These are phyloP conservation scores for Papilio dardanus DNA, from an alignment of 1,140 invertebrate genomes.

Conservation along the genomic window DNA sequence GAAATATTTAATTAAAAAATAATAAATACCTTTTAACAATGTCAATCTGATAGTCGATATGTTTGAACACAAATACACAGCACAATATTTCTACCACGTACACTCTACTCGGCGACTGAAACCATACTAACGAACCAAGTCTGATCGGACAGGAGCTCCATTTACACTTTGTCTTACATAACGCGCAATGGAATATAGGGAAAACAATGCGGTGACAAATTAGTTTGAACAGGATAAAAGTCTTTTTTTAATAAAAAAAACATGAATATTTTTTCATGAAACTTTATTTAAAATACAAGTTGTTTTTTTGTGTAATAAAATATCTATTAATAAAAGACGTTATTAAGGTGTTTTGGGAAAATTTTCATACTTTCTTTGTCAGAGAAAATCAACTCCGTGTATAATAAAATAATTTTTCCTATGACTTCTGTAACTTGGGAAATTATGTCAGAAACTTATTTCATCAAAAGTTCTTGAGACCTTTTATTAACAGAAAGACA, in stretches of 20 bases:
- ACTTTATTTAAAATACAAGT: too few relatives aligned
- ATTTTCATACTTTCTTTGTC: not conserved
- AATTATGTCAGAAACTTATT: conserved; percentile 2
- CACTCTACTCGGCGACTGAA: not conserved
- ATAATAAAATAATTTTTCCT: not conserved
- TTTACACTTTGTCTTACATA: not conserved
- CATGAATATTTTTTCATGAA: too few relatives aligned
- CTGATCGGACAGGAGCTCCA: not conserved
- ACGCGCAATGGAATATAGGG: not conserved
- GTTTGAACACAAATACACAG: not conserved
- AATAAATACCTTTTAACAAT: not conserved
- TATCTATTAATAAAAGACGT: too few relatives aligned
- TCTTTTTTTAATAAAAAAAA: too few relatives aligned
- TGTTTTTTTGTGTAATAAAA: too few relatives aligned
- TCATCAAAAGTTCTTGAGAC: not conserved
- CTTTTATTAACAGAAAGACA: not conserved
- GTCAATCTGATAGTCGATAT: not conserved
- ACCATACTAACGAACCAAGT: not conserved
- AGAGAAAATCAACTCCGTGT: not conserved
- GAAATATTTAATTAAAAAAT: not conserved
- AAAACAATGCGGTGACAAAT: not conserved
- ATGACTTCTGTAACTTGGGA: not conserved
- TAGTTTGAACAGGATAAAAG: too few relatives aligned
- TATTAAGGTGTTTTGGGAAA: too few relatives aligned
- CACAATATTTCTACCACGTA: not conserved